A percentile compares a stretch with the other conserved stretches of the same genome.
Evolutionary conservation across 2,888 invertebrate genomes (phyloP).

Genomic region (Heliconius ismenius): DNA sequence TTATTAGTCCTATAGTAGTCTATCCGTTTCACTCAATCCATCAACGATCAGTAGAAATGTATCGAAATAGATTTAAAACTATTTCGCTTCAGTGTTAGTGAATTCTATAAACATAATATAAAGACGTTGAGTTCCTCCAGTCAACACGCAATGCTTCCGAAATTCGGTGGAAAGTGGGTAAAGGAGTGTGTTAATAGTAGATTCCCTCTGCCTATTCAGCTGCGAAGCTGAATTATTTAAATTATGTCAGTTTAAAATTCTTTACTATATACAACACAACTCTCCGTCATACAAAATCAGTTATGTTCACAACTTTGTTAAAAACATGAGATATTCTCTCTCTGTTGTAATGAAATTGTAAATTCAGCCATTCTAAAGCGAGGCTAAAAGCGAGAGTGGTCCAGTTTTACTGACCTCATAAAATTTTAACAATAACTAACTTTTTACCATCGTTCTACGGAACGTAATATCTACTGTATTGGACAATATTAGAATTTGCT

Average conservation of each 20-base stretch:
- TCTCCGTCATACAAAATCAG: neutral
- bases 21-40: neutral
- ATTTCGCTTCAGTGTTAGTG: neutral
- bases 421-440: constrained; percentile 5
- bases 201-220: no score
- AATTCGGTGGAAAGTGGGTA: no score
- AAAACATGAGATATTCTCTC: neutral
- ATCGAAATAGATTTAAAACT: neutral
- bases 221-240: no score
- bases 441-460: neutral
- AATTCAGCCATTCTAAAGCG: constrained; percentile 19
- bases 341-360: constrained; percentile 6
- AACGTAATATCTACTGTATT: neutral
- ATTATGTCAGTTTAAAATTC: neutral
- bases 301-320: neutral
- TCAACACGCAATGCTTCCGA: no score
- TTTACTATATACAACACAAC: no score
- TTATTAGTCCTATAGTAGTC: no score
- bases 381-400: constrained; percentile 26
- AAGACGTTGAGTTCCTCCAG: no score
- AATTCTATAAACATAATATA: neutral
- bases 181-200: no score
- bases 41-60: neutral
- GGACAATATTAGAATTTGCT: neutral
- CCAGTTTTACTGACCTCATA: constrained; percentile 11